Evolutionary conservation across 2,888 invertebrate species (phyloP), one percentile per base, ranked within the genome.

Genomic region (Ormyrus thymus): DNA sequence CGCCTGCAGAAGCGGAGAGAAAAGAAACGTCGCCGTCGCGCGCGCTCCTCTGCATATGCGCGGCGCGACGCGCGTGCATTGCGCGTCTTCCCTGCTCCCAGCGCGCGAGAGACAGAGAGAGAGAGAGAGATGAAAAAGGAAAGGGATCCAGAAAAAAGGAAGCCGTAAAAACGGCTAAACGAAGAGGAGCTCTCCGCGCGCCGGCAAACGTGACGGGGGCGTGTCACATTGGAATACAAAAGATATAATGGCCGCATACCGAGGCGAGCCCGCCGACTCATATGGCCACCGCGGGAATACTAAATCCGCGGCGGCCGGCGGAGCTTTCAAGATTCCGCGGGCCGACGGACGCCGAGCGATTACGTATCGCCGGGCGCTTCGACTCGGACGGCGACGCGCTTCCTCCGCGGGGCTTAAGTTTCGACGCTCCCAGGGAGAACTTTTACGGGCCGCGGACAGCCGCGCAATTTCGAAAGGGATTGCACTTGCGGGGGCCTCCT

Each of bases 171-270:
- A 56, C 3, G 9, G 15, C 46, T 11, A n/a, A 15, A n/a, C 43
- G 51, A 66, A 48, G 59, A 59, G 43, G 9, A 51, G 8, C 15
- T 15, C 15, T 15, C 58, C 8, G 15, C 64, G 48, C 29, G 82
- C 79, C 84, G 84, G 85, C 84, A 85, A 86, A 87, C 87, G 88
- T 87, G 88, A 88, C 87, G 85, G 85, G 84, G 88, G 87, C 86
- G 88, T 86, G 88, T 86, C 88, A 83, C 86, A 84, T 85, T 84
- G 83, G 85, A 85, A 86, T 84, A 85, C 86, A 85, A 85, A 83
- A 86, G 85, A 83, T 85, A 85, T 85, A 84, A 85, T 86, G 82
- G 79, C 84, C 84, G 86, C 87, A 86, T 87, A 85, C 86, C 87
- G 83, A 86, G 84, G 85, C 84, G 56, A 29, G 29, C 29, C 29